Evolutionary conservation across 2,113 vertebrate genomes (phyloP).

Genomic region (Epinephelus lanceolatus): DNA sequence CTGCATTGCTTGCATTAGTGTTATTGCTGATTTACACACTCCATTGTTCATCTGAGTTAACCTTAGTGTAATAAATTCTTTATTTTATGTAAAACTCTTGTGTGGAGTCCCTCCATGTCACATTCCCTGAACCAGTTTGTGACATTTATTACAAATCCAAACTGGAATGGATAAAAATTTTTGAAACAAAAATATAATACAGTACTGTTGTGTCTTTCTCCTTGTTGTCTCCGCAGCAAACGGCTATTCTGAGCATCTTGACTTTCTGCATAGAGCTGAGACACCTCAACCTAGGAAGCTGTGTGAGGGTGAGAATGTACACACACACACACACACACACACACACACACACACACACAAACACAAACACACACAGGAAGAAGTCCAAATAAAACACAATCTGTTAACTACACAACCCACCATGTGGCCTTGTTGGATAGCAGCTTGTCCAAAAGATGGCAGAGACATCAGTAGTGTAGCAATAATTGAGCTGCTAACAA

Average conservation of each 20-base stretch:
- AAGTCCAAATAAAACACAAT: slow-evolving; percentile 22
- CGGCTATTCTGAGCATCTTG: slow-evolving; percentile 94
- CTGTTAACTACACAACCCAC: slow-evolving; percentile 25
- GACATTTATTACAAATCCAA: neutral
- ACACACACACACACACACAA: slow-evolving; percentile 19
- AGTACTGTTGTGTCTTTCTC: slow-evolving; percentile 61
- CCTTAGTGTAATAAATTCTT: no score
- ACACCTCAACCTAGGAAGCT: slow-evolving; percentile 97
- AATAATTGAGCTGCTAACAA: slow-evolving; percentile 6
- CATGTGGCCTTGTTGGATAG: slow-evolving; percentile 18
- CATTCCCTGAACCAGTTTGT: no score
- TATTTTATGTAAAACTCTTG: no score
- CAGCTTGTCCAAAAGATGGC: slow-evolving; percentile 35
- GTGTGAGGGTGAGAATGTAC: slow-evolving; percentile 91
- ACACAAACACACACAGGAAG: slow-evolving; percentile 14
- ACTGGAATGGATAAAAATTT: neutral
- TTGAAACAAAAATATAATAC: neutral
- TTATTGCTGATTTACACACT: no score
- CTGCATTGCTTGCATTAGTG: no score
- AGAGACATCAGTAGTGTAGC: slow-evolving; percentile 8
- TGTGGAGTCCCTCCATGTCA: no score
- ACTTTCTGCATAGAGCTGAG: slow-evolving; percentile 96
- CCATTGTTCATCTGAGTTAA: no score
- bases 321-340: slow-evolving; percentile 17
- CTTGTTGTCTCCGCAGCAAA: slow-evolving; percentile 89